Percentiles rank a stretch among this genome's conserved stretches.
phyloP scores from a whole-genome alignment of 2,888 invertebrate genomes.

The Baccha elongata region DNA sequence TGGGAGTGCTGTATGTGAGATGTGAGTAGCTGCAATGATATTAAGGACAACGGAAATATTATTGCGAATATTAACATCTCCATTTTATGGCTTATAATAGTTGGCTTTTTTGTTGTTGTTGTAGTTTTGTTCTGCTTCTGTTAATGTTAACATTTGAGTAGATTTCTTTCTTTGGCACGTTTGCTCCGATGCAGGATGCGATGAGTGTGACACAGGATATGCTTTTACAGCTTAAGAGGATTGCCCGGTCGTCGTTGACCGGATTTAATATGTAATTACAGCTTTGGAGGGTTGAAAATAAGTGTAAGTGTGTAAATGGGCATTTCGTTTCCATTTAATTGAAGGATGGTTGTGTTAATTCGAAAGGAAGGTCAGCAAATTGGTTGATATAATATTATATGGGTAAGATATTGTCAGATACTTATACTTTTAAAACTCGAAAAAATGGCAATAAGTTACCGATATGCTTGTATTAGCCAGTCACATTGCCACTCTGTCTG shows the following conservation, averaged over 20 bases:
- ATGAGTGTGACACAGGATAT: constrained; percentile 43
- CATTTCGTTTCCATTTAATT: constrained; percentile 12
- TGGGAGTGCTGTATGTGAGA: constrained; percentile 24
- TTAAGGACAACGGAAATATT: constrained; percentile 71
- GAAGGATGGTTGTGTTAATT: constrained; percentile 4
- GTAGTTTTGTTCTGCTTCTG: not conserved
- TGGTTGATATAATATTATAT: too few species aligned
- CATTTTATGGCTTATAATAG: constrained; percentile 48
- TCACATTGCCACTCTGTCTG: too few species aligned
- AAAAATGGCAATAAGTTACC: too few species aligned
- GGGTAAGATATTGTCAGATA: too few species aligned
- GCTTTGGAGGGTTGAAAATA: constrained; percentile 33
- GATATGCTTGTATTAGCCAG: too few species aligned
- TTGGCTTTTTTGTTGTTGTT: constrained; percentile 12
- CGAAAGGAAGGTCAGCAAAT: not conserved
- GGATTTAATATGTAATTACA: constrained; percentile 60
- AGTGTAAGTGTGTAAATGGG: constrained; percentile 24
- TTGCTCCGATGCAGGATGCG: not conserved
- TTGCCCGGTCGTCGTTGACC: constrained; percentile 21
- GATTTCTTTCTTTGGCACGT: constrained; percentile 37
- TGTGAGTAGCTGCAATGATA: constrained; percentile 39
- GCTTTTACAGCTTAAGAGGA: constrained; percentile 26
- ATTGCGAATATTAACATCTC: constrained; percentile 70
- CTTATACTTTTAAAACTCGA: too few species aligned
- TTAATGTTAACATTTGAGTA: constrained; percentile 51